Conservation (phyloP, 2,888 invertebrate genomes). For the Dichetophora obliterata region DNA sequence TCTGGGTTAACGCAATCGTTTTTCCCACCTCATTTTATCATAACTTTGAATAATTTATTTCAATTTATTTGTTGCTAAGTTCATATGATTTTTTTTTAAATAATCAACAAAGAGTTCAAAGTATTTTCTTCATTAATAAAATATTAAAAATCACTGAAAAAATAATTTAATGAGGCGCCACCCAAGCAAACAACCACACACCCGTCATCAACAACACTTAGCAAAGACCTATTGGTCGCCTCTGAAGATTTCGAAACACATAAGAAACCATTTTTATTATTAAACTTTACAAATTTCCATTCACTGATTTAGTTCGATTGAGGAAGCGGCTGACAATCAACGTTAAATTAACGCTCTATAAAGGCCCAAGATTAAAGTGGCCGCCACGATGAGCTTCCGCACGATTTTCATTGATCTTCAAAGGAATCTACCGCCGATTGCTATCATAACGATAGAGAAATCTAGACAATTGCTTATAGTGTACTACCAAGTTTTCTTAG, state of each 20-base stretch:
- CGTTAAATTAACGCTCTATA: conserved; percentile 39
- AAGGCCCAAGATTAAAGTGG: conserved; percentile 55
- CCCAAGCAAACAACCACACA: conserved; percentile 38
- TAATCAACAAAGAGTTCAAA: conserved; percentile 55
- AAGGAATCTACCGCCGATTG: conserved; percentile 12
- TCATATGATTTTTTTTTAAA: conserved; percentile 22
- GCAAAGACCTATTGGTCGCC: conserved; percentile 45
- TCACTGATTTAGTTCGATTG: neutral
- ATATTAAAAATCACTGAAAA: conserved; percentile 62
- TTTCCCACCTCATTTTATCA: conserved; percentile 28
- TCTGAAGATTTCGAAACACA: neutral
- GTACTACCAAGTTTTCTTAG: conserved; percentile 51
- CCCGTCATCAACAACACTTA: conserved; percentile 47
- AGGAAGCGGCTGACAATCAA: conserved; percentile 19
- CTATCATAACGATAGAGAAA: conserved; percentile 7
- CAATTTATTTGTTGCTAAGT: conserved; percentile 43
- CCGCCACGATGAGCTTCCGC: conserved; percentile 49
- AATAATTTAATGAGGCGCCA: conserved; percentile 56
- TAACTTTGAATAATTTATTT: conserved; percentile 51
- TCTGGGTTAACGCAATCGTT: conserved; percentile 24
- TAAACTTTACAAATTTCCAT: neutral
- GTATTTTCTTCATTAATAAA: conserved; percentile 51
- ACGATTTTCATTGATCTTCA: conserved; percentile 49
- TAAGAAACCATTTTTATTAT: conserved; percentile 5
- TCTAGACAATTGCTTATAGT: conserved; percentile 50